Conservation (phyloP, 2,797 vertebrate species). For the Onychomys arenicola region DNA sequence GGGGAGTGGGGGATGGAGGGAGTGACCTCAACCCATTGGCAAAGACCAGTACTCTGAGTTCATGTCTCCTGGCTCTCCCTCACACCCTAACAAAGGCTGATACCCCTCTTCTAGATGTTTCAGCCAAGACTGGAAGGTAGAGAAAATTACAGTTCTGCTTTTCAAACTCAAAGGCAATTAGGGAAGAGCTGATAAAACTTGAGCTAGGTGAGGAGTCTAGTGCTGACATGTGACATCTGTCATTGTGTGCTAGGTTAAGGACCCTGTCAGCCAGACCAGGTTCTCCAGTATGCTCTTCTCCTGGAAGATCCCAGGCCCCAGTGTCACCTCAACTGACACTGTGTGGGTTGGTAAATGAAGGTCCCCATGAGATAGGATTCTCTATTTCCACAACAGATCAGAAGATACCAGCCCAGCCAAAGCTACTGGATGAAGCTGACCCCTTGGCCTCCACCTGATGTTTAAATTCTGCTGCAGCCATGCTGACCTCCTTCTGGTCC, state of each 20-base stretch:
- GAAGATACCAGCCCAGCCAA: neutral
- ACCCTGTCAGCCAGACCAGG: neutral
- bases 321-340: no score
- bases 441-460: neutral
- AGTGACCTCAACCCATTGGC: neutral
- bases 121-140: neutral
- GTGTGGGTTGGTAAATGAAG: neutral
- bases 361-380: neutral
- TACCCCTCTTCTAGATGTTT: neutral
- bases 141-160: neutral
- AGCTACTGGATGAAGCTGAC: neutral
- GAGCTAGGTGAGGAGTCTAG: neutral
- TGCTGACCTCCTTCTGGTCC: neutral
- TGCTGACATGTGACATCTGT: neutral
- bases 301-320: neutral
- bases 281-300: neutral
- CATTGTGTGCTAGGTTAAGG: neutral
- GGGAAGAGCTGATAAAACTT: neutral
- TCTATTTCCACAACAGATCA: neutral
- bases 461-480: neutral
- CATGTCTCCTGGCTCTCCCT: neutral
- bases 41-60: neutral
- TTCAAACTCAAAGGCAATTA: conserved; percentile 40
- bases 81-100: neutral
- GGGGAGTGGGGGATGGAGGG: neutral